phyloP scores from a whole-genome alignment of 2,113 vertebrate genomes.

The Cyprinus carpio region DNA sequence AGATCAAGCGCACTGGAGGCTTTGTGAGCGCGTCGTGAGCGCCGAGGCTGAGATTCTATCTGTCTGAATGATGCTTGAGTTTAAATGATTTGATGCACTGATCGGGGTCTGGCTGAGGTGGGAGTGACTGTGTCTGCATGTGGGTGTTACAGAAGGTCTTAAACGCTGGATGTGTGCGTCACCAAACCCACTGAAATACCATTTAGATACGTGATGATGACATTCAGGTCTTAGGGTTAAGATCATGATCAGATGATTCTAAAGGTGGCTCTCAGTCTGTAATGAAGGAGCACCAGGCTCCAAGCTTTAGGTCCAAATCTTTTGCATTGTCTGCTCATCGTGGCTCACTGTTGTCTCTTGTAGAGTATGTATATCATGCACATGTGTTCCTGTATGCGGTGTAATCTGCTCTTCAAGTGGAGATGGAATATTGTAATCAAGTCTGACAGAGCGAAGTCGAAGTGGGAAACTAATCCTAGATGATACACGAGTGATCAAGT shows the following conservation, averaged over 20 bases:
- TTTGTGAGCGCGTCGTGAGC: not conserved
- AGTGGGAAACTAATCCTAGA: not conserved
- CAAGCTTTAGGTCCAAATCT: not conserved
- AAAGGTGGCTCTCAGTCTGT: not conserved
- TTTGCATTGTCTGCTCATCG: not conserved
- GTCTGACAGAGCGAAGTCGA: not conserved
- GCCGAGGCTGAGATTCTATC: no score
- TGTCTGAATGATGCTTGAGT: not conserved
- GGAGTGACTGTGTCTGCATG: slow-evolving; percentile 16
- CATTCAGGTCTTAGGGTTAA: not conserved
- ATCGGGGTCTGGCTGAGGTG: not conserved
- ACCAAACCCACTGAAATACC: not conserved
- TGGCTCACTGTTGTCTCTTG: not conserved
- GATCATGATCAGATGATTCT: not conserved
- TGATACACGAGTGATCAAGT: no score
- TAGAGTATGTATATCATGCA: not conserved
- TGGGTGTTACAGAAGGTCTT: no score
- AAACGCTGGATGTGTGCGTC: not conserved
- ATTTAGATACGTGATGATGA: not conserved
- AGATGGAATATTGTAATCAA: not conserved
- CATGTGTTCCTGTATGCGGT: not conserved
- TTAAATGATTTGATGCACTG: not conserved
- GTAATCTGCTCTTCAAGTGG: not conserved
- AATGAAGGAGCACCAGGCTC: not conserved
- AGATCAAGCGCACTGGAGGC: no score